Evolutionary conservation across 2,888 invertebrate genomes (phyloP), one percentile per base, ranked within the genome.

Genomic region (Cylloceria caligata): DNA sequence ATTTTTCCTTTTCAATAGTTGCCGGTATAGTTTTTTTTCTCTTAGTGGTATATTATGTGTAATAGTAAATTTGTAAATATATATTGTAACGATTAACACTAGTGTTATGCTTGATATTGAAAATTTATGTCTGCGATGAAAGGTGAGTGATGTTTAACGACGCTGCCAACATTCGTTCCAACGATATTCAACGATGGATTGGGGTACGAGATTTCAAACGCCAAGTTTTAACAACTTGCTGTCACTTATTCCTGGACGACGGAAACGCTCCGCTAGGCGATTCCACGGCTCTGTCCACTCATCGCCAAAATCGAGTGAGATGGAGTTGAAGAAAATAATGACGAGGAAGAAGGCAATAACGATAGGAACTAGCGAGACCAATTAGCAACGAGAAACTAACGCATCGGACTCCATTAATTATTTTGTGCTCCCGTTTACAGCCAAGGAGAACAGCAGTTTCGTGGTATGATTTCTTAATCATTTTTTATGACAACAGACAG

Each of bases 71-170:
- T 68, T 65, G 49, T 83, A 57, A 73, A 36, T 81, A 67, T 71
- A 85, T 57, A 57, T 85, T 82, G 83, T 78, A 82, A 78, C 73
- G 68, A 75, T 60, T 57, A 73, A 71, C 13, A 65, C 62, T 78
- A 71, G 34, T 73, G 82, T 85, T 71, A 83, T 81, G 49, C 73
- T 71, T 57, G 65, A 52, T 55, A 52, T 47, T 62, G 69, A 83
- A 73, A 84, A 85, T 84, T 85, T 81, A 86, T 86, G 64, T 78
- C 68, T 30, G 78, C 74, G 84, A 86, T 83, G 86, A 86, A 84
- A 47, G 80, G 52, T 68, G 80, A 77, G 80, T 84, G 83, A 86
- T 64, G 75, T 75, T 64, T 71, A 67, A 83, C 75, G 72, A 75
- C 36, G 68, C 21, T 83, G 80, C 78, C 80, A 80, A 79, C 78